Percentiles rank a stretch among this genome's conserved stretches.
Conservation (phyloP, 1,140 invertebrate genomes). For the Drosophila pruinosa region DNA sequence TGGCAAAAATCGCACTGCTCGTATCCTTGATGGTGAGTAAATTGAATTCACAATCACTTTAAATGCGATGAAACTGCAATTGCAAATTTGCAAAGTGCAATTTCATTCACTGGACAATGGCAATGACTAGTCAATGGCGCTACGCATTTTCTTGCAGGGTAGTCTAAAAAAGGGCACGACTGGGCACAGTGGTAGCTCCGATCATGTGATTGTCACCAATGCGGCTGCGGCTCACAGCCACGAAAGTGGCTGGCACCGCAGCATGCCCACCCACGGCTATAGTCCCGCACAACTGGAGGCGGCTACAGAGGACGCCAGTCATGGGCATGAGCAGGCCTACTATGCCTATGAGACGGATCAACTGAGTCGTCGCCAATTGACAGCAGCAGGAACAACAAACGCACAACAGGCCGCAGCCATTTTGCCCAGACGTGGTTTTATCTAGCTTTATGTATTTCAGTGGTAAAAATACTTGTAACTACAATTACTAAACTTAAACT, state of each 20-base stretch:
- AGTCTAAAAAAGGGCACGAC: conserved; percentile 86
- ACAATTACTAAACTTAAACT: conserved; percentile 61
- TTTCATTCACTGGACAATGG: not conserved
- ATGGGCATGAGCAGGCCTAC: conserved; percentile 42
- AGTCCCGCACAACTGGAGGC: conserved; percentile 36
- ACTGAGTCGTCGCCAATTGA: conserved; percentile 38
- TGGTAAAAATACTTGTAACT: conserved; percentile 59
- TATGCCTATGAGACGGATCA: conserved; percentile 52
- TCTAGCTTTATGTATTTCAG: conserved; percentile 59
- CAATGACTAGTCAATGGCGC: conserved; percentile 52
- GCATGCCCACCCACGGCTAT: conserved; percentile 66
- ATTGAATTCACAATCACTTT: not conserved
- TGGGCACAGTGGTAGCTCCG: conserved; percentile 83
- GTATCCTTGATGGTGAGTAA: conserved; percentile 85
- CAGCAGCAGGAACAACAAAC: not conserved
- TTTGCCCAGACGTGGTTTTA: conserved; percentile 39
- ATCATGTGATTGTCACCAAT: conserved; percentile 86
- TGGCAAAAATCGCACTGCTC: conserved; percentile 87
- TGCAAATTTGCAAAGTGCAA: not conserved
- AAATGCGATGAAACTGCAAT: not conserved
- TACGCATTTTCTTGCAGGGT: conserved; percentile 81
- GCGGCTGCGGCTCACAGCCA: conserved; percentile 78
- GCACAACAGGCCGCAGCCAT: not conserved
- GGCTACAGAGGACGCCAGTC: conserved; percentile 13
- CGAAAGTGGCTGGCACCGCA: conserved; percentile 76